Percentiles rank a stretch among this genome's conserved stretches.
phyloP scores from a whole-genome alignment of 2,888 invertebrate species.

The Laothoe populi region DNA sequence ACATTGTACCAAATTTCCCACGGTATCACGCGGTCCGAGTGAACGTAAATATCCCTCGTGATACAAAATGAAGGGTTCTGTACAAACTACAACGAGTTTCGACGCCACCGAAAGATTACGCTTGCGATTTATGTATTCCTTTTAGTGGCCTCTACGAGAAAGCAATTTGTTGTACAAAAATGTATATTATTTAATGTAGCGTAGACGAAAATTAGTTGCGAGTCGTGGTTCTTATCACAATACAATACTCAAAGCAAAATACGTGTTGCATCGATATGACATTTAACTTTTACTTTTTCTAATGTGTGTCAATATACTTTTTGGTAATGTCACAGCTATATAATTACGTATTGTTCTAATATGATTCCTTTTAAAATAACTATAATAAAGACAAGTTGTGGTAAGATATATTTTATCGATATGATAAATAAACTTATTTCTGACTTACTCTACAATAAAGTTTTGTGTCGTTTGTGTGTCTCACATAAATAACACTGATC shows the following conservation, averaged over 20 bases:
- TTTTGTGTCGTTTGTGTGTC: neutral
- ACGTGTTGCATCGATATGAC: neutral
- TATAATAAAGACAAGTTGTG: no score
- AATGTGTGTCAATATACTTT: neutral
- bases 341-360: no score
- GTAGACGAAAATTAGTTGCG: neutral
- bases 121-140: conserved; percentile 61
- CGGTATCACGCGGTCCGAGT: conserved; percentile 30
- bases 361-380: no score
- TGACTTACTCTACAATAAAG: no score
- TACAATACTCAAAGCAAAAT: no score
- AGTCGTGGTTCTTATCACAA: neutral
- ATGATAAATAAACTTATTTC: no score
- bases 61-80: conserved; percentile 54
- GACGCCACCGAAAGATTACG: conserved; percentile 59
- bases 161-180: conserved; percentile 59
- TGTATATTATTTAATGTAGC: conserved; percentile 41
- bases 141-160: conserved; percentile 46
- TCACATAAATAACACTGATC: neutral
- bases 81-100: conserved; percentile 53
- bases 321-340: no score
- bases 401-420: no score
- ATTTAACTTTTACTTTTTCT: neutral
- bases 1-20: conserved; percentile 26
- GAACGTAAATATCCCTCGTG: conserved; percentile 48